Evolutionary conservation across 2,113 vertebrate genomes (phyloP).

Genomic region (Pachypanchax playfairii): DNA sequence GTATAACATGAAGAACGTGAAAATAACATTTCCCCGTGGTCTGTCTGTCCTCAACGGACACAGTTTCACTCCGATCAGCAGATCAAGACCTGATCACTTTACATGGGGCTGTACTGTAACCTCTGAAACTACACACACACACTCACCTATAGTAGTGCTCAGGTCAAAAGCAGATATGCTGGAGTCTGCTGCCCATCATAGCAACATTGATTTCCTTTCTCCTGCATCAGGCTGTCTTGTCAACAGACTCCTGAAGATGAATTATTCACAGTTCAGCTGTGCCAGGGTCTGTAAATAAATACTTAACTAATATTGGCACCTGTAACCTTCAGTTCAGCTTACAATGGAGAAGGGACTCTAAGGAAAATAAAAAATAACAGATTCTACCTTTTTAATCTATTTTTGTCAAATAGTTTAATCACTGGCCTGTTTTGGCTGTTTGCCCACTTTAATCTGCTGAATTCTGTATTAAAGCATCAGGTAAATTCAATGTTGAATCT

Average conservation of each 20-base stretch:
- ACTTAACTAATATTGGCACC: constrained; percentile 75
- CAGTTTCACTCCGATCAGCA: constrained; percentile 76
- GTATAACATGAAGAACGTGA: constrained; percentile 44
- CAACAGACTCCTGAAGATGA: constrained; percentile 74
- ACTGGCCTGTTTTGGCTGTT: constrained; percentile 20
- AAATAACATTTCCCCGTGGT: constrained; percentile 53
- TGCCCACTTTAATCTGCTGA: neutral
- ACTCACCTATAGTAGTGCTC: constrained; percentile 19
- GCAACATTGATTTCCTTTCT: constrained; percentile 74
- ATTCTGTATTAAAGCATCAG: neutral
- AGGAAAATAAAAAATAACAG: constrained; percentile 14
- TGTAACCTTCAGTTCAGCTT: constrained; percentile 59
- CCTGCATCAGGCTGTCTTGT: constrained; percentile 70
- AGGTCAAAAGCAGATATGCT: constrained; percentile 58
- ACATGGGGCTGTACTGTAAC: constrained; percentile 67
- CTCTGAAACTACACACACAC: constrained; percentile 55
- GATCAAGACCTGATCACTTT: constrained; percentile 75
- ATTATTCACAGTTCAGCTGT: constrained; percentile 71
- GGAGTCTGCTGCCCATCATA: constrained; percentile 71
- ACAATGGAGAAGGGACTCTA: constrained; percentile 25
- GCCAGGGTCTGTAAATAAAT: constrained; percentile 76
- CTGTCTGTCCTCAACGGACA: constrained; percentile 60
- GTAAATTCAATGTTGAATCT: neutral
- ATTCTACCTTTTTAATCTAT: constrained; percentile 13
- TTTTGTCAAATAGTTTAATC: no score